Evolutionary conservation across 2,888 invertebrate species (phyloP), one percentile per base, ranked within the genome.

Genomic region (Orchesellides sinensis): DNA sequence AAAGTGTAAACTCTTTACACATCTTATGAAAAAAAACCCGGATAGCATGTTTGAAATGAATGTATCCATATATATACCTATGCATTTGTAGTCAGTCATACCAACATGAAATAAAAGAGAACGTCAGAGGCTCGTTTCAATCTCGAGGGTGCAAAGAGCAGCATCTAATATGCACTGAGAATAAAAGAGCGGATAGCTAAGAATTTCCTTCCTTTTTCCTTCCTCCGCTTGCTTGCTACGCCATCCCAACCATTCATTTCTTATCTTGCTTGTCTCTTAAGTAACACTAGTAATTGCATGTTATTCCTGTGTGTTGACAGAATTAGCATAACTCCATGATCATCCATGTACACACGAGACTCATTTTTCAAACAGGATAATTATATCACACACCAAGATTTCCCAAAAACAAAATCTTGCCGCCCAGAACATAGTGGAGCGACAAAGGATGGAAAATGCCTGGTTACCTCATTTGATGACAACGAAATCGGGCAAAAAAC

Each of bases 271-370:
- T 61, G 54, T 70, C 14, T 25, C 61, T 63, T 45, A n/a, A 35
- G 27, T 72, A 29, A 72, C 70, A 63, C 70, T 63, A 61, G 70
- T 80, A 80, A 80, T 80, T 80, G 68, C 72, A 65, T 25, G 49
- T 47, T 32, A 73, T 59, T 0, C 29, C 29, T 83, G 75, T 80
- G 83, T 84, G 84, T 87, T 85, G 84, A 84, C 75, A 74, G 80
- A 85, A 85, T 87, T 87, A 85, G 84, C 85, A 87, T 85, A 85
- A 84, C 83, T 84, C 66, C 59, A 70, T 73, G 56, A 84, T 85
- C 83, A 56, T 63, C 70, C 29, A 27, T 61, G 74, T 78, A 80
- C 86, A 80, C 86, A 79, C 32, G 86, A 84, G 86, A 84, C 82
- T 84, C 83, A 84, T 86, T 86, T 84, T 79, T 86, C 84, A 84